Conservation (phyloP, 2,797 vertebrate genomes). For the Emydoidea blandingii region DNA sequence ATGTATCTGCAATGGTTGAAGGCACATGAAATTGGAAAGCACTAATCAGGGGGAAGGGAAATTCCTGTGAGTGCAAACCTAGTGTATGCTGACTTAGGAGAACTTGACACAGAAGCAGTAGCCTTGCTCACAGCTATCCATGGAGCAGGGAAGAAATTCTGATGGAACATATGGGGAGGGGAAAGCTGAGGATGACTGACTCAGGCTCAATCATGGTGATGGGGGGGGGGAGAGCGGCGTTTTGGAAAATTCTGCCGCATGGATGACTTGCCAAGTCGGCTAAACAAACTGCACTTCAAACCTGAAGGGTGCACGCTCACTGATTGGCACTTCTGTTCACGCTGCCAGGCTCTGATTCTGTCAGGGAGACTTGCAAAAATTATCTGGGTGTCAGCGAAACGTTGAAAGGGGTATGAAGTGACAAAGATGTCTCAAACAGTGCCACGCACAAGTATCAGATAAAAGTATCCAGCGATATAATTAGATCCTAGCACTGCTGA, state of each 20-base stretch:
- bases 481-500: neutral
- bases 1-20: rapidly evolving
- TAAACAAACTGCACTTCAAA: neutral
- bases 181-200: neutral
- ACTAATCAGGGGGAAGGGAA: rapidly evolving
- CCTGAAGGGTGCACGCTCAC: neutral
- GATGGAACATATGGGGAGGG: neutral
- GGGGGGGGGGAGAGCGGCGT: neutral
- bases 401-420: neutral
- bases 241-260: neutral
- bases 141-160: neutral
- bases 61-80: neutral
- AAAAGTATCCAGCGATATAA: neutral
- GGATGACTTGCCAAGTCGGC: neutral
- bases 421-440: neutral
- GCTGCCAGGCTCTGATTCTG: neutral
- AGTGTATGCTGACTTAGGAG: neutral
- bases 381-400: neutral
- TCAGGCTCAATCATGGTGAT: neutral
- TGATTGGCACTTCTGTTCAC: rapidly evolving
- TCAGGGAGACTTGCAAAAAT: neutral
- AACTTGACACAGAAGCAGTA: neutral
- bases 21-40: neutral
- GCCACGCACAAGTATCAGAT: rapidly evolving
- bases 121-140: rapidly evolving